These are phyloP conservation scores for Odocoileus hemionus DNA, from an alignment of 2,113 vertebrate genomes.

Conservation along the genomic window DNA sequence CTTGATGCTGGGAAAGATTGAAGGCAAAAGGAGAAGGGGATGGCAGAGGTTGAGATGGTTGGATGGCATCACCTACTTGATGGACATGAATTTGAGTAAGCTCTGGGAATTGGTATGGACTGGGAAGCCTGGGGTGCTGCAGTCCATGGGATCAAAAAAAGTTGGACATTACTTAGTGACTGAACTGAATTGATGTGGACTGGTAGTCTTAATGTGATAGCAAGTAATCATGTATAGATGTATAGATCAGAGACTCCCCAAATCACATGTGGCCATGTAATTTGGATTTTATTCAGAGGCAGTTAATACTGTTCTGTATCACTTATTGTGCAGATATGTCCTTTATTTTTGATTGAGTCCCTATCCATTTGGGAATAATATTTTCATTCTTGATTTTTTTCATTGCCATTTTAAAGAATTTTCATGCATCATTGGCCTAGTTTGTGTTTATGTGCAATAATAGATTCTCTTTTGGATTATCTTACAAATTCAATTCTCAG, in stretches of 20 bases:
- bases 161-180: neutral
- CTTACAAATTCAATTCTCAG: neutral
- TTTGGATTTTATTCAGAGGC: neutral
- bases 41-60: neutral
- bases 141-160: neutral
- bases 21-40: neutral
- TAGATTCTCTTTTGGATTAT: neutral
- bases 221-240: neutral
- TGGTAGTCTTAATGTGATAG: neutral
- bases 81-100: neutral
- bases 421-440: neutral
- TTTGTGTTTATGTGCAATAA: neutral
- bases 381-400: neutral
- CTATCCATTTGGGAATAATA: neutral
- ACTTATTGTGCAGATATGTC: neutral
- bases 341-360: neutral
- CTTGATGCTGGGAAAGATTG: neutral
- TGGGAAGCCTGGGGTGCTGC: neutral
- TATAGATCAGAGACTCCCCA: neutral
- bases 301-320: neutral
- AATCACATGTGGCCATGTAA: neutral
- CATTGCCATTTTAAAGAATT: slow-evolving; percentile 15
- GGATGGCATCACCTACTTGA: neutral
- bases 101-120: neutral
- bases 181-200: neutral